Percentiles rank a stretch among this genome's conserved stretches.
These are phyloP conservation scores for Catagonus wagneri DNA, from an alignment of 2,113 vertebrate species.

Conservation along the genomic window DNA sequence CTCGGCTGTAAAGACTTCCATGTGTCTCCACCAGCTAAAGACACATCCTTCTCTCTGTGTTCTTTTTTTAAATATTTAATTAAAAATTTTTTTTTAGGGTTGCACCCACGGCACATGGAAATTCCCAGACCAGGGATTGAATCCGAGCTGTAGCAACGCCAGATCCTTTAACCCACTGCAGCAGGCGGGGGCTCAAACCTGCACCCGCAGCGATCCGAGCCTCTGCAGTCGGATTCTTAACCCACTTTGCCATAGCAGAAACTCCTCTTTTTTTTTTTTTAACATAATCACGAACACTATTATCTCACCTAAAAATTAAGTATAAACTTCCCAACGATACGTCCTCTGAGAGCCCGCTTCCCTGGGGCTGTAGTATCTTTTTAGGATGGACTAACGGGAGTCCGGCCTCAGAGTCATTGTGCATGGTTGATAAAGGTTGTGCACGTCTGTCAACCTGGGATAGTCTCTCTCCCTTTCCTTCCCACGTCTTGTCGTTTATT, in stretches of 20 bases:
- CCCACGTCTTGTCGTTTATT: background rate
- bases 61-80: too few species aligned
- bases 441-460: background rate
- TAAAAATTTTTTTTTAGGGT: too few species aligned
- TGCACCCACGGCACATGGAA: too few species aligned
- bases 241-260: too few species aligned
- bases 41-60: background rate
- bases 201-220: too few species aligned
- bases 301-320: background rate
- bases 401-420: background rate
- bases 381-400: background rate
- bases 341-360: too few species aligned
- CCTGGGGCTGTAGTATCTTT: rapidly evolving
- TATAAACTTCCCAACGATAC: background rate
- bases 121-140: too few species aligned
- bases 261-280: background rate
- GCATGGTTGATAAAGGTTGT: background rate
- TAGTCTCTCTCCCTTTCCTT: background rate
- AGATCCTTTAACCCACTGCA: too few species aligned
- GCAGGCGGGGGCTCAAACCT: too few species aligned
- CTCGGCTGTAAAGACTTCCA: background rate
- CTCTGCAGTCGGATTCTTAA: too few species aligned
- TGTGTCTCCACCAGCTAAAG: background rate
- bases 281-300: background rate
- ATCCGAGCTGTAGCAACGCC: too few species aligned